These are phyloP conservation scores for Phaonia tiefii DNA, from an alignment of 2,888 invertebrate genomes.

Conservation along the genomic window DNA sequence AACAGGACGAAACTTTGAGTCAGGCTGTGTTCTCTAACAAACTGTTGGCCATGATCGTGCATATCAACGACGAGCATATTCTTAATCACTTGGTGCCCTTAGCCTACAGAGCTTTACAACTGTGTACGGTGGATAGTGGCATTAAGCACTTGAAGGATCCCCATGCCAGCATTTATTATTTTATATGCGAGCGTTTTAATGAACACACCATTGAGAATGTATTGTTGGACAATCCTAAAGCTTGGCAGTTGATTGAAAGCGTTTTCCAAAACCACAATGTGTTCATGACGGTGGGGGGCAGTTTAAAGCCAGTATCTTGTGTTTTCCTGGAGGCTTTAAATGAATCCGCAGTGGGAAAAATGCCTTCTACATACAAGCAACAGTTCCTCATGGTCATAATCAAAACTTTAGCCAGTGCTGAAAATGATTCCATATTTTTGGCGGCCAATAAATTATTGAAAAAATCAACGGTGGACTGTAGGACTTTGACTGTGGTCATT, in stretches of 20 bases:
- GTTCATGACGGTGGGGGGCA: conserved; percentile 70
- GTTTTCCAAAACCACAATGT: conserved; percentile 82
- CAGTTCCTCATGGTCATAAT: conserved; percentile 82
- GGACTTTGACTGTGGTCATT: conserved; percentile 83
- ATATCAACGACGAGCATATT: conserved; percentile 71
- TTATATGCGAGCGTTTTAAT: conserved; percentile 83
- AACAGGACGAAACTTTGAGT: conserved; percentile 65
- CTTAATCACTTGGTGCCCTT: conserved; percentile 71
- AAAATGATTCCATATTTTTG: conserved; percentile 84
- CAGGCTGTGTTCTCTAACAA: conserved; percentile 69
- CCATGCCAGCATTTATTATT: conserved; percentile 82
- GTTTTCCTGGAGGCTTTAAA: conserved; percentile 74
- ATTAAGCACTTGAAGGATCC: conserved; percentile 80
- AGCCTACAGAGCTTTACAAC: conserved; percentile 68
- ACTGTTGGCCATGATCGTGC: conserved; percentile 72
- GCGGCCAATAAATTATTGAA: conserved; percentile 85
- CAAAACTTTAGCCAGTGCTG: conserved; percentile 82
- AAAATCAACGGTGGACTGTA: conserved; percentile 84
- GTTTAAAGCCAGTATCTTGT: conserved; percentile 75
- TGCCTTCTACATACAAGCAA: conserved; percentile 81
- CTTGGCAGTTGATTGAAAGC: conserved; percentile 83
- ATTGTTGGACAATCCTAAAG: conserved; percentile 79
- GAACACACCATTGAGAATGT: conserved; percentile 79
- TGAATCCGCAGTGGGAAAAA: conserved; percentile 77
- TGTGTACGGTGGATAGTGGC: conserved; percentile 42